phyloP scores from a whole-genome alignment of 1,140 invertebrate species.

The Pogonomyrmex barbatus region DNA sequence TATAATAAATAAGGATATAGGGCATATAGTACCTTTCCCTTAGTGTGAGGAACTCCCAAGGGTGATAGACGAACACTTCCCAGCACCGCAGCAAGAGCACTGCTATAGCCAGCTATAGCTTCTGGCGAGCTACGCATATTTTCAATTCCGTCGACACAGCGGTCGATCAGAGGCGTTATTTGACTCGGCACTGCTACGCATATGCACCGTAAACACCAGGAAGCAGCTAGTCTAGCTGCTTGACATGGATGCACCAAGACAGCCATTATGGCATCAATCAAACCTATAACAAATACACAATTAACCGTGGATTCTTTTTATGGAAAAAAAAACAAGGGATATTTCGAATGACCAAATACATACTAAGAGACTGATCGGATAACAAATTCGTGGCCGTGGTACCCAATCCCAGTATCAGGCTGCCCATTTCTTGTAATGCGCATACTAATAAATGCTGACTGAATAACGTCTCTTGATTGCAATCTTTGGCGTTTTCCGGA shows the following conservation, averaged over 20 bases:
- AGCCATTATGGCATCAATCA: slow-evolving; percentile 88
- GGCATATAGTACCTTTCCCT: slow-evolving; percentile 92
- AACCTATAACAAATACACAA: slow-evolving; percentile 79
- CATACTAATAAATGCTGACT: slow-evolving; percentile 98
- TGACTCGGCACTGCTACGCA: slow-evolving; percentile 97
- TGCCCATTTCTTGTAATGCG: slow-evolving; percentile 96
- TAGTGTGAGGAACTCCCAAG: slow-evolving; percentile 97
- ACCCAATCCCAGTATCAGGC: slow-evolving; percentile 94
- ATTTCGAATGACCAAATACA: slow-evolving; percentile 70
- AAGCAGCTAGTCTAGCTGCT: slow-evolving; percentile 95
- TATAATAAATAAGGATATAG: slow-evolving; percentile 31
- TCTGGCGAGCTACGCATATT: slow-evolving; percentile 96
- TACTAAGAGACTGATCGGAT: slow-evolving; percentile 94
- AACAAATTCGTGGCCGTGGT: slow-evolving; percentile 96
- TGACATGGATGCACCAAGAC: slow-evolving; percentile 97
- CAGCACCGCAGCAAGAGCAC: slow-evolving; percentile 96
- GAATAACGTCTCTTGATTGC: slow-evolving; percentile 95
- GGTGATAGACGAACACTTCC: slow-evolving; percentile 96
- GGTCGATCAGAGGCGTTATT: slow-evolving; percentile 96
- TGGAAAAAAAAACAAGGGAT: not conserved
- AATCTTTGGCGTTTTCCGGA: slow-evolving; percentile 95
- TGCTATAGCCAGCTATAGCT: slow-evolving; percentile 97
- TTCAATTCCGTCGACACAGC: slow-evolving; percentile 94
- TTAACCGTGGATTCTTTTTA: not conserved
- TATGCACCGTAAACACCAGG: slow-evolving; percentile 97